Evolutionary conservation across 2,797 vertebrate genomes (phyloP), one percentile per base, ranked within the genome.

Genomic region (Coreius guichenoti): DNA sequence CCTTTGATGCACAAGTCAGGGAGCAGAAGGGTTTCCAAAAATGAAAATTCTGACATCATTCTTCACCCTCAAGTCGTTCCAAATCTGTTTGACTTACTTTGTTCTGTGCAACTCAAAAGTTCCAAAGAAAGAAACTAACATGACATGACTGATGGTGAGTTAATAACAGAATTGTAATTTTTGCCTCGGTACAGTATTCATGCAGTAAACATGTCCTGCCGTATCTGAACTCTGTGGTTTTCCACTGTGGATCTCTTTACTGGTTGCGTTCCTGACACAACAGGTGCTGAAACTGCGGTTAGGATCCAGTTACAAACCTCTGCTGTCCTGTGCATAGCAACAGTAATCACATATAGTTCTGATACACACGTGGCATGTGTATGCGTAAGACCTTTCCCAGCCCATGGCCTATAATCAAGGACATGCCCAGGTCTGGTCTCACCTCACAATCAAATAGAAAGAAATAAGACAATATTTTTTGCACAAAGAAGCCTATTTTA

Each of bases 271-370:
- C 80, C 84, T 76, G 72, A 69, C 82, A 73, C 26, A 86, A 89
- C 89, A 89, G 89, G 88, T 90, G 87, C 81, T 47, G 70, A 87
- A 80, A 80, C 72, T 68, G 36, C 47, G n/a, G 49, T 81, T 49
- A 80, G 87, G 88, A 65, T 94, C 89, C 68, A 79, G 76, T 93
- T 92, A 88, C 92, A 87, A 80, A 80, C 78, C 74, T 84, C 82
- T 78, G 31, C 74, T 84, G 8, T 33, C 73, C 80, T 93, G 90
- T 92, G 91, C 90, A 39, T 87, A 86, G 93, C 88, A 94, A 91
- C 92, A 89, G 72, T 0, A 8, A 83, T 86, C 61, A 75, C 75
- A 88, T 86, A 81, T 86, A 83, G 39, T 72, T 74, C 54, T n/a
- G 33, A 21, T 78, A 49, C 21, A 21, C 72, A 78, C 13, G 45